These are phyloP conservation scores for Apogon talboti DNA, from an alignment of 2,797 vertebrate genomes.

Conservation along the genomic window DNA sequence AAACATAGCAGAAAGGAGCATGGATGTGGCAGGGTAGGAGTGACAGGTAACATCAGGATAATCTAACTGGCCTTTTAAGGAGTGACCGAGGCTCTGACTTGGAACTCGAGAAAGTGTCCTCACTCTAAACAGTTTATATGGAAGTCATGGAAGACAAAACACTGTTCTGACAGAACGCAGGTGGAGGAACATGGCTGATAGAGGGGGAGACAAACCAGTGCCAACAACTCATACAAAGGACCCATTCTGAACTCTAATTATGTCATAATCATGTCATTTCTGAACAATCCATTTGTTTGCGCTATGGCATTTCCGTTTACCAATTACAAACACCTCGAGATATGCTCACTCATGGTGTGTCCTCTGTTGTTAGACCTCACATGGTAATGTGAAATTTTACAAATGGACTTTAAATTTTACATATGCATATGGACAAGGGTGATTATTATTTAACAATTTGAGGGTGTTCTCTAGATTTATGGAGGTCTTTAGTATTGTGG, in stretches of 20 bases:
- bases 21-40: constrained; percentile 39
- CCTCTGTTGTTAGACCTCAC: not conserved
- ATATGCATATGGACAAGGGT: not conserved
- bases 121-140: constrained; percentile 82
- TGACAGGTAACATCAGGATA: constrained; percentile 62
- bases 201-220: constrained; percentile 9
- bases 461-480: not conserved
- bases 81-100: constrained; percentile 53
- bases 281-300: constrained; percentile 3
- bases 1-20: constrained; percentile 55
- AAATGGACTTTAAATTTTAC: not conserved
- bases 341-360: not conserved
- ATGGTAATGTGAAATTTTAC: not conserved
- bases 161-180: constrained; percentile 59
- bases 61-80: constrained; percentile 83
- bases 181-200: constrained; percentile 22
- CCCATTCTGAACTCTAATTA: not conserved
- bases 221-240: not conserved
- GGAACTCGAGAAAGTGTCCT: constrained; percentile 65
- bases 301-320: not conserved
- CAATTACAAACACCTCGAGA: not conserved
- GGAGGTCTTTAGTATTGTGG: no score
- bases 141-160: constrained; percentile 57
- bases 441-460: constrained; percentile 3
- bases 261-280: not conserved